Conservation (phyloP, 2,888 invertebrate species). For the Synanthedon tipuliformis region DNA sequence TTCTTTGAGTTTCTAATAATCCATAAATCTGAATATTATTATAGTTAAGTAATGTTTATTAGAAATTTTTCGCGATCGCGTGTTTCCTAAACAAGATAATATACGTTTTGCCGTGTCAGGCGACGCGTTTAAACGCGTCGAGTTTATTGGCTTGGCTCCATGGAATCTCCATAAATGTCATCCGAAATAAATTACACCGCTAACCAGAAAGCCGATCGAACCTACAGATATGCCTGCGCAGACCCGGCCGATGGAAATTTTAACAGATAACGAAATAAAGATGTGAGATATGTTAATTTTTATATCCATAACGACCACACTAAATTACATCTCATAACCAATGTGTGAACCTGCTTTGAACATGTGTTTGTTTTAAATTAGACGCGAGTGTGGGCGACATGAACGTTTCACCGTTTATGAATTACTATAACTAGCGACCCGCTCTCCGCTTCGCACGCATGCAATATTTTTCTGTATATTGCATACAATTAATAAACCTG, state of each 20-base stretch:
- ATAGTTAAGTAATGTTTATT: slow-evolving; percentile 6
- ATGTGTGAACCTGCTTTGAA: slow-evolving; percentile 10
- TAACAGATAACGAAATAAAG: slow-evolving; percentile 27
- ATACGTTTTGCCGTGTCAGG: slow-evolving; percentile 22
- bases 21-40: slow-evolving; percentile 10
- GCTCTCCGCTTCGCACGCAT: too few relatives aligned
- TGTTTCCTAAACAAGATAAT: slow-evolving; percentile 21
- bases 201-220: slow-evolving; percentile 17
- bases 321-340: slow-evolving; percentile 24
- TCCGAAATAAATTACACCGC: slow-evolving; percentile 42
- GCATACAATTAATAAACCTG: too few relatives aligned
- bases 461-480: too few relatives aligned
- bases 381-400: slow-evolving; percentile 6
- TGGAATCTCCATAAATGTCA: slow-evolving; percentile 58
- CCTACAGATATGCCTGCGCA: slow-evolving; percentile 17
- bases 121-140: slow-evolving; percentile 36
- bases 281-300: slow-evolving; percentile 46
- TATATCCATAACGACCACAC: slow-evolving; percentile 22
- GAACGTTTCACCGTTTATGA: slow-evolving; percentile 4
- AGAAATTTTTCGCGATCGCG: slow-evolving; percentile 25
- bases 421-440: neutral
- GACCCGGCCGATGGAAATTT: slow-evolving; percentile 17
- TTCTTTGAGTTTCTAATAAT: slow-evolving; percentile 8
- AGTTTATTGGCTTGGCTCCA: slow-evolving; percentile 41
- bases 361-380: slow-evolving; percentile 13